Evolutionary conservation across 2,888 invertebrate species (phyloP).

Genomic region (Monopis laevigella): DNA sequence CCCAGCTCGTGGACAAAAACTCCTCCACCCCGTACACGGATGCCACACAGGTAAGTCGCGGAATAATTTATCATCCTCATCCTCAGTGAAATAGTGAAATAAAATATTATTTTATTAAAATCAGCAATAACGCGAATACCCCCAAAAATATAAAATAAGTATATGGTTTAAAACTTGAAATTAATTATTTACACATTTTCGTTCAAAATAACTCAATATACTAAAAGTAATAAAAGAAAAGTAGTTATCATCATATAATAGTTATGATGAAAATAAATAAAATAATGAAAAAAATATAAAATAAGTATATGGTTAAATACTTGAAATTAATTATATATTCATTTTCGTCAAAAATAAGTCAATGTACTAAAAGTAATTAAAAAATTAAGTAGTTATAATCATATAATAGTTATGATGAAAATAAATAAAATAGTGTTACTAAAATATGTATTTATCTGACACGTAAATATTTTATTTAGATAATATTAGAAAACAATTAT

Average conservation of each 20-base stretch:
- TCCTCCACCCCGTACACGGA: conserved; percentile 97
- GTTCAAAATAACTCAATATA: neutral
- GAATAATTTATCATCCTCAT: neutral
- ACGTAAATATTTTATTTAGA: neutral
- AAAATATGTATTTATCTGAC: neutral
- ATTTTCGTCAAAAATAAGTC: no score
- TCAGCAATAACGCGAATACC: neutral
- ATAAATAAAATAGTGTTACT: neutral
- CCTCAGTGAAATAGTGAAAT: neutral
- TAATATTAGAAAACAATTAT: neutral
- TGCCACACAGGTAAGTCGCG: conserved; percentile 91
- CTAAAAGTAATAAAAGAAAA: neutral
- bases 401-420: neutral
- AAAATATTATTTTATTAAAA: neutral
- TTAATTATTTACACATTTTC: neutral
- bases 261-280: conserved; percentile 15
- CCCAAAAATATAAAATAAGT: neutral
- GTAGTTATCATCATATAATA: neutral
- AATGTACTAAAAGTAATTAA: neutral
- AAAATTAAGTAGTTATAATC: neutral
- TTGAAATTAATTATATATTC: neutral
- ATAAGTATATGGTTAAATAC: neutral
- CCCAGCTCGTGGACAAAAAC: conserved; percentile 88
- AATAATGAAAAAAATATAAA: conserved; percentile 8
- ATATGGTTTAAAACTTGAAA: neutral